phyloP scores from a whole-genome alignment of 2,797 vertebrate species.

The Lepidocolaptes lacrymiger region DNA sequence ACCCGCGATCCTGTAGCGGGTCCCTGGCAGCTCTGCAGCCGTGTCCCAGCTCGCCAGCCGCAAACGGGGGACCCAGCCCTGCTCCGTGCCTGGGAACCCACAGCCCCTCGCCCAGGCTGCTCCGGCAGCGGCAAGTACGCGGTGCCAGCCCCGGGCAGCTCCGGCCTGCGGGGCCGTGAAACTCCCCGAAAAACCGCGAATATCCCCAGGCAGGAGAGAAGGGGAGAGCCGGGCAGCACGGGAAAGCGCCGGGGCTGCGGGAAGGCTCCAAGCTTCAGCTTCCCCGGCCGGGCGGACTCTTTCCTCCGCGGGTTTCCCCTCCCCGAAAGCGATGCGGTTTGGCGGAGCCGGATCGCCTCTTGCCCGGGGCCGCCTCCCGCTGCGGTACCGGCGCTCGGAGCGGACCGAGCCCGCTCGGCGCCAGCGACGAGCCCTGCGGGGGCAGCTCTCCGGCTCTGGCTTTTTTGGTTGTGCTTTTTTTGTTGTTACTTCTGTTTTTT shows the following conservation, averaged over 20 bases:
- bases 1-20: rapidly evolving
- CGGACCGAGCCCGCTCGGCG: neutral
- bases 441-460: neutral
- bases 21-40: neutral
- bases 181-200: neutral
- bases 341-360: neutral
- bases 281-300: neutral
- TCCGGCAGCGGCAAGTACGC: neutral
- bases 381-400: neutral
- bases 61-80: neutral
- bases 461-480: too few relatives aligned
- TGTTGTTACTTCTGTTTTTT: neutral
- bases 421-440: neutral
- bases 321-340: neutral
- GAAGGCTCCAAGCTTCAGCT: neutral
- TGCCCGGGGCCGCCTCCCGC: neutral
- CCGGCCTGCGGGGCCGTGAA: neutral
- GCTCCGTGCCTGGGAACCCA: neutral
- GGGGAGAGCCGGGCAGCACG: neutral
- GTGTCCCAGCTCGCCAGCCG: neutral
- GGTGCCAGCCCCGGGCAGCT: neutral
- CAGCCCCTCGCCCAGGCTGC: neutral
- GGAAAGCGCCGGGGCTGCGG: neutral
- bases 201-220: neutral
- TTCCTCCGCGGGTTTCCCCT: neutral